A percentile compares a stretch with the other conserved stretches of the same genome.
These are phyloP conservation scores for Hetaerina americana DNA, from an alignment of 1,140 invertebrate genomes.

Conservation along the genomic window DNA sequence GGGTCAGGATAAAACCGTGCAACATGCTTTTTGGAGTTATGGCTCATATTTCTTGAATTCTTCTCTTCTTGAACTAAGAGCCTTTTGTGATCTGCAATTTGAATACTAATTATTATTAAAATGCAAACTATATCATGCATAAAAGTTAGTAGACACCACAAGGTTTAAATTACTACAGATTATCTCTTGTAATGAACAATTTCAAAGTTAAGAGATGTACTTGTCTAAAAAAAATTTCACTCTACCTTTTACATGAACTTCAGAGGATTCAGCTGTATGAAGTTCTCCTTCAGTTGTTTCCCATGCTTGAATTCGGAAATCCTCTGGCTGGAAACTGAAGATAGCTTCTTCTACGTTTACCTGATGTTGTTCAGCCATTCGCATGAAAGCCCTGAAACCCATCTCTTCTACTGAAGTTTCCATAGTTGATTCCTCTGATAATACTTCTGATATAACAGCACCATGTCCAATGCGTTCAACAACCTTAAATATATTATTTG, in stretches of 20 bases:
- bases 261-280: constrained; percentile 12
- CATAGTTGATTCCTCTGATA: constrained; percentile 57
- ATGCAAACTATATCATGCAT: no score
- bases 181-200: no score
- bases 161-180: no score
- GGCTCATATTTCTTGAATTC: no score
- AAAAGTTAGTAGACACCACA: no score
- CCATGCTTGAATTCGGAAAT: constrained; percentile 64
- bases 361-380: constrained; percentile 66
- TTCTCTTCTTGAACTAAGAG: no score
- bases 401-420: constrained; percentile 59
- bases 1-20: no score
- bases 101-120: no score
- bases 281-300: constrained; percentile 43
- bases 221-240: no score
- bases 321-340: constrained; percentile 62
- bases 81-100: no score
- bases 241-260: constrained; percentile 19
- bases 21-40: no score
- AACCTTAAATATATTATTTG: no score
- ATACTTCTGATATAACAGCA: constrained; percentile 60
- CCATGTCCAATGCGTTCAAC: constrained; percentile 68
- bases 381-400: constrained; percentile 69
- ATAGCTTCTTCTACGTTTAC: constrained; percentile 71
- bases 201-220: background rate